phyloP scores from a whole-genome alignment of 2,797 vertebrate genomes.

The Schizopygopsis pylzovi region DNA sequence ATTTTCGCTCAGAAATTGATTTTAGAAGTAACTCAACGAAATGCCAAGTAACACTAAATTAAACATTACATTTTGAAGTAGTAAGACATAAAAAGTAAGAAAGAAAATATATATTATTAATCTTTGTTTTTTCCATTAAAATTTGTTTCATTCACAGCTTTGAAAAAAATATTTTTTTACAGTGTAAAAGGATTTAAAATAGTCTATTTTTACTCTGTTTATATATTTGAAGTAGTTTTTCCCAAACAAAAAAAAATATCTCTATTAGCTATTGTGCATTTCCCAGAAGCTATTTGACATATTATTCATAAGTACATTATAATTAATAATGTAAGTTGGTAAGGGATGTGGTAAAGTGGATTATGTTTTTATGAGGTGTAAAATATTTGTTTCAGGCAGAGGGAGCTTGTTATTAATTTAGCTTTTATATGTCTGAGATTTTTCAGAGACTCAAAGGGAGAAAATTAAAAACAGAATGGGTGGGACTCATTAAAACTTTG shows the following conservation, averaged over 20 bases:
- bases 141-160: no score
- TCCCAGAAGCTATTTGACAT: neutral
- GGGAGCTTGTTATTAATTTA: neutral
- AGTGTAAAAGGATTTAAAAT: neutral
- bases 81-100: neutral
- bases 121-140: no score
- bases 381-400: neutral
- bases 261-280: neutral
- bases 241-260: neutral
- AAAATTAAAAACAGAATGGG: neutral
- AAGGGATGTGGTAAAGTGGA: conserved; percentile 34
- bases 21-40: neutral
- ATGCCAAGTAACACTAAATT: neutral
- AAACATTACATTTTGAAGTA: neutral
- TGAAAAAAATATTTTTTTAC: neutral
- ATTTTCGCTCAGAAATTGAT: neutral
- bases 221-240: neutral
- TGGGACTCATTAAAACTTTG: neutral
- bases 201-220: neutral
- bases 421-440: neutral
- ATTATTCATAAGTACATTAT: conserved; percentile 1
- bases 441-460: neutral
- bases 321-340: conserved; percentile 33
- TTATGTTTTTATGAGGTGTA: conserved; percentile 21
- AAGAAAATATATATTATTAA: neutral